phyloP scores from a whole-genome alignment of 2,113 vertebrate genomes.

The Romanogobio albipinnatus region DNA sequence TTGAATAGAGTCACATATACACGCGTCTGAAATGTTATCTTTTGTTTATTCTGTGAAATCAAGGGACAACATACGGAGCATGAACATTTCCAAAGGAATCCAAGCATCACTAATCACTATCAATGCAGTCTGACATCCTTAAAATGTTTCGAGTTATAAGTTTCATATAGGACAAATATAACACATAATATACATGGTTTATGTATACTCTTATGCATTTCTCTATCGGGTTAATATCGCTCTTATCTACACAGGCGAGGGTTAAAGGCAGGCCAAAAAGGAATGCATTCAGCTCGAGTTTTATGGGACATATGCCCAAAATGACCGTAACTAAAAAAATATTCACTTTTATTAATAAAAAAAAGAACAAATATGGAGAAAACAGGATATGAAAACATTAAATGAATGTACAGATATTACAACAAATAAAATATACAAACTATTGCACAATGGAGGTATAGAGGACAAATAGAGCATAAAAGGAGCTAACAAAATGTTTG shows the following conservation, averaged over 20 bases:
- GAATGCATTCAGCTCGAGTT: conserved; percentile 46
- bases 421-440: conserved; percentile 66
- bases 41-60: conserved; percentile 78
- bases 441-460: conserved; percentile 77
- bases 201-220: conserved; percentile 70
- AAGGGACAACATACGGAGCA: conserved; percentile 76
- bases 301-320: conserved; percentile 29
- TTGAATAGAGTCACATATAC: background rate
- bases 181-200: conserved; percentile 73
- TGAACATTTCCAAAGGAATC: conserved; percentile 74
- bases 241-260: conserved; percentile 54
- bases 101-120: conserved; percentile 60
- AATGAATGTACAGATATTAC: conserved; percentile 61
- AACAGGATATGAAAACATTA: conserved; percentile 53
- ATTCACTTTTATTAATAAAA: conserved; percentile 51
- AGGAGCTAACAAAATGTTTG: conserved; percentile 30
- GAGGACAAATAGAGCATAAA: conserved; percentile 59
- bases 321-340: conserved; percentile 44
- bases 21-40: conserved; percentile 76
- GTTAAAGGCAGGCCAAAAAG: conserved; percentile 51
- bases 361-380: conserved; percentile 24
- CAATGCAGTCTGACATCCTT: conserved; percentile 56
- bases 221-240: conserved; percentile 65
- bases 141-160: conserved; percentile 64
- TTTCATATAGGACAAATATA: conserved; percentile 75